Conservation (phyloP, 2,113 vertebrate genomes). For the Gracilinanus agilis region DNA sequence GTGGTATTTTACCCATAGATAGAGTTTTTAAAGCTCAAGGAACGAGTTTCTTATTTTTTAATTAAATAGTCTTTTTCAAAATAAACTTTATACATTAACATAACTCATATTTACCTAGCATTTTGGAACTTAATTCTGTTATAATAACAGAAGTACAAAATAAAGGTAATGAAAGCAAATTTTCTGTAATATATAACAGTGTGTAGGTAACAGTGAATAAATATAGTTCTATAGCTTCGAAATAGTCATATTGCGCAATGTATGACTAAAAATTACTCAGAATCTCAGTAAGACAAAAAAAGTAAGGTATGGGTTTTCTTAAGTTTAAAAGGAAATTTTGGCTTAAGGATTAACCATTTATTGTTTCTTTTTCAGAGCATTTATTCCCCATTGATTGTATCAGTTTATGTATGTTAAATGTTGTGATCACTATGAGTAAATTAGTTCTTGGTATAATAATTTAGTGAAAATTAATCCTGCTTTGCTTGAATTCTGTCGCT, state of each 20-base stretch:
- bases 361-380: slow-evolving; percentile 45
- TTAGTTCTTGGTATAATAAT: slow-evolving; percentile 55
- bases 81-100: background rate
- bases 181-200: background rate
- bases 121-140: background rate
- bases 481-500: slow-evolving; percentile 69
- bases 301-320: background rate
- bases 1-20: slow-evolving; percentile 1
- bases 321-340: background rate
- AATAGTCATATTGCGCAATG: background rate
- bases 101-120: background rate
- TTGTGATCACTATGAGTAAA: slow-evolving; percentile 48
- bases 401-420: slow-evolving; percentile 62
- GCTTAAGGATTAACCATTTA: background rate
- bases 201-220: background rate
- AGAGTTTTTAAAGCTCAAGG: background rate
- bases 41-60: background rate
- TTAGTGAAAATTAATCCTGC: slow-evolving; percentile 53
- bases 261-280: background rate
- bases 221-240: background rate
- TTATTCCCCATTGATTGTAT: slow-evolving; percentile 9
- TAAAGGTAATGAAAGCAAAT: background rate
- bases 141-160: background rate
- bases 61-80: slow-evolving; percentile 38
- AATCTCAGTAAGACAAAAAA: background rate